Percentiles rank a stretch among this genome's conserved stretches.
phyloP scores from a whole-genome alignment of 2,888 invertebrate genomes.

The Lamproptera curius region DNA sequence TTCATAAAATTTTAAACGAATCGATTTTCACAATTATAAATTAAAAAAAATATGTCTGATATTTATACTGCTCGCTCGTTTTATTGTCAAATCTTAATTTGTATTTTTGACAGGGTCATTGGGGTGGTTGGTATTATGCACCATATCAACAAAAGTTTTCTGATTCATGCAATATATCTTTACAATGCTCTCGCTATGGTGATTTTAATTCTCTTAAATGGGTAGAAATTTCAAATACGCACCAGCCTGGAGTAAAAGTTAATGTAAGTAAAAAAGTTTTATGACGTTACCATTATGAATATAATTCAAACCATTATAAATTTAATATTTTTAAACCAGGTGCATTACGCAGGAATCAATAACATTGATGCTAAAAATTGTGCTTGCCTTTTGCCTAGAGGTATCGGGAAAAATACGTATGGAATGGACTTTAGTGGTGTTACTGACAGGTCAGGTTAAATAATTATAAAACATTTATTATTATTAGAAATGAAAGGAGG shows the following conservation, averaged over 20 bases:
- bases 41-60: no score
- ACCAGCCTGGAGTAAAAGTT: constrained; percentile 34
- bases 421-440: constrained; percentile 53
- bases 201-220: constrained; percentile 41
- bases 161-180: constrained; percentile 20
- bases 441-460: constrained; percentile 35
- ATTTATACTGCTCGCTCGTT: no score
- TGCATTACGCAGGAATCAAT: constrained; percentile 43
- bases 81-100: no score
- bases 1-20: no score
- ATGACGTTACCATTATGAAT: neutral
- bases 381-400: constrained; percentile 26
- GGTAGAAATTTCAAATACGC: constrained; percentile 32
- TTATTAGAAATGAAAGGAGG: no score
- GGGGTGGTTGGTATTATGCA: constrained; percentile 39
- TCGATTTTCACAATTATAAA: no score
- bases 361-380: constrained; percentile 36
- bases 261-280: constrained; percentile 41
- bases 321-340: constrained; percentile 28
- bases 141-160: constrained; percentile 26
- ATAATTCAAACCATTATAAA: neutral
- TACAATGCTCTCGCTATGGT: constrained; percentile 32
- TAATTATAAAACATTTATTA: no score
- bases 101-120: constrained; percentile 36
- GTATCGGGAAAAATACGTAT: constrained; percentile 25